Percentiles rank a stretch among this genome's conserved stretches.
These are phyloP conservation scores for Drosophila bipectinata DNA, from an alignment of 1,140 invertebrate species.

Conservation along the genomic window DNA sequence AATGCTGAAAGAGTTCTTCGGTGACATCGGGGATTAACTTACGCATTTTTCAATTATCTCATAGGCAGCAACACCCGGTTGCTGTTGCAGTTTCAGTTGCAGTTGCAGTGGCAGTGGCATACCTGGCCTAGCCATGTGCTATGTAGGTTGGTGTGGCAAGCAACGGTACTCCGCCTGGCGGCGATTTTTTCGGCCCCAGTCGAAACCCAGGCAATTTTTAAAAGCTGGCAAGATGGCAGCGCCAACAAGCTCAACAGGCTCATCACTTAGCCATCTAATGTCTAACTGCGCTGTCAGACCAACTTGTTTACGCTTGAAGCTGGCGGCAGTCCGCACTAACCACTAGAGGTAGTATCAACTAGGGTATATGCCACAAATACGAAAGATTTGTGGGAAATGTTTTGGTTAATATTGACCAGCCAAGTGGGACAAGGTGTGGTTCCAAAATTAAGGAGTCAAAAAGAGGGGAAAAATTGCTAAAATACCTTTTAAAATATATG, in stretches of 20 bases:
- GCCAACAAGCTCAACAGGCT: constrained; percentile 53
- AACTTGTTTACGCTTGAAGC: constrained; percentile 71
- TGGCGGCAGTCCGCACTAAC: constrained; percentile 23
- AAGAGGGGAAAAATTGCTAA: too few species aligned
- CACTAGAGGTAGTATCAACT: constrained; percentile 13
- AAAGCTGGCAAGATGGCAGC: constrained; percentile 56
- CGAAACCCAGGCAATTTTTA: constrained; percentile 61
- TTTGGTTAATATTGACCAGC: not conserved
- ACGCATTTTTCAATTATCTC: constrained; percentile 70
- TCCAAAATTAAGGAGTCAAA: not conserved
- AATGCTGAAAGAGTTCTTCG: constrained; percentile 49
- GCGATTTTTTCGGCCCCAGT: constrained; percentile 39
- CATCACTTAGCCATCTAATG: constrained; percentile 77
- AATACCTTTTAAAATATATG: not conserved
- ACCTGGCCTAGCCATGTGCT: constrained; percentile 43
- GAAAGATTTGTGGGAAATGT: not conserved
- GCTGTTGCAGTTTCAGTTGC: not conserved
- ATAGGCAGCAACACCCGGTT: constrained; percentile 11
- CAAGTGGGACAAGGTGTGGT: not conserved
- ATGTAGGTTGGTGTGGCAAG: constrained; percentile 79
- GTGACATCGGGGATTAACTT: constrained; percentile 60
- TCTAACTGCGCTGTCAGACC: constrained; percentile 75
- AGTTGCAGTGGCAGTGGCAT: constrained; percentile 34
- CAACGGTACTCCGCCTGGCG: constrained; percentile 62
- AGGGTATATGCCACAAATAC: constrained; percentile 3